A percentile compares a stretch with the other conserved stretches of the same genome.
These are phyloP conservation scores for Cottus gobio DNA, from an alignment of 2,113 vertebrate genomes.

Conservation along the genomic window DNA sequence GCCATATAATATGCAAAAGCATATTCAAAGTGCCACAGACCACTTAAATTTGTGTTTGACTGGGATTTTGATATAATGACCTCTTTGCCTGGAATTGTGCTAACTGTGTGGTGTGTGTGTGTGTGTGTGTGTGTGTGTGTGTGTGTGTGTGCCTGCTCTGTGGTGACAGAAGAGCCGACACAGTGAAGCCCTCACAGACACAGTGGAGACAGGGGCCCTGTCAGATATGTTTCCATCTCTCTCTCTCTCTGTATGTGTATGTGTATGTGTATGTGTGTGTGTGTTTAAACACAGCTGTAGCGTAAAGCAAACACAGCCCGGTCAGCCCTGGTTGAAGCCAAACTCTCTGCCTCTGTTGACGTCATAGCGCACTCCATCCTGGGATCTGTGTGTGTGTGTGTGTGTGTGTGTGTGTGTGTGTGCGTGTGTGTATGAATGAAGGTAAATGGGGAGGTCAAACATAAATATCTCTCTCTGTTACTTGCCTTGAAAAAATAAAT, in stretches of 20 bases:
- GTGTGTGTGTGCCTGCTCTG: slow-evolving; percentile 39
- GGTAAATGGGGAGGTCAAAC: not conserved
- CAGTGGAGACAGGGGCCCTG: slow-evolving; percentile 59
- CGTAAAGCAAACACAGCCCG: slow-evolving; percentile 49
- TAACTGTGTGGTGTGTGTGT: slow-evolving; percentile 34
- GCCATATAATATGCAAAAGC: not conserved
- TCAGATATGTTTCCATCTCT: slow-evolving; percentile 46
- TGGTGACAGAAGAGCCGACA: slow-evolving; percentile 57
- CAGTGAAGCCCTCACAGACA: slow-evolving; percentile 57
- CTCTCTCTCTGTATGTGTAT: not conserved
- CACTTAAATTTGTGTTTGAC: slow-evolving; percentile 41
- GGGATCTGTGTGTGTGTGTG: slow-evolving; percentile 12
- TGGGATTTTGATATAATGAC: slow-evolving; percentile 57
- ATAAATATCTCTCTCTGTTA: not conserved
- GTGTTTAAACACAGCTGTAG: slow-evolving; percentile 62
- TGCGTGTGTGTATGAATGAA: not conserved
- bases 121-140: too few species aligned
- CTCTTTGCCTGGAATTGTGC: slow-evolving; percentile 49
- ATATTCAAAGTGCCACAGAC: slow-evolving; percentile 7
- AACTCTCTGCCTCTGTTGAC: slow-evolving; percentile 28
- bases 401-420: not conserved
- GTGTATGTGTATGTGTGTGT: slow-evolving; percentile 13
- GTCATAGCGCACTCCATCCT: slow-evolving; percentile 27
- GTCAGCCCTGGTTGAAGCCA: slow-evolving; percentile 19
- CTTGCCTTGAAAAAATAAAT: not conserved